phyloP scores from a whole-genome alignment of 23 tunicate genomes.

The Diplosoma virens region DNA sequence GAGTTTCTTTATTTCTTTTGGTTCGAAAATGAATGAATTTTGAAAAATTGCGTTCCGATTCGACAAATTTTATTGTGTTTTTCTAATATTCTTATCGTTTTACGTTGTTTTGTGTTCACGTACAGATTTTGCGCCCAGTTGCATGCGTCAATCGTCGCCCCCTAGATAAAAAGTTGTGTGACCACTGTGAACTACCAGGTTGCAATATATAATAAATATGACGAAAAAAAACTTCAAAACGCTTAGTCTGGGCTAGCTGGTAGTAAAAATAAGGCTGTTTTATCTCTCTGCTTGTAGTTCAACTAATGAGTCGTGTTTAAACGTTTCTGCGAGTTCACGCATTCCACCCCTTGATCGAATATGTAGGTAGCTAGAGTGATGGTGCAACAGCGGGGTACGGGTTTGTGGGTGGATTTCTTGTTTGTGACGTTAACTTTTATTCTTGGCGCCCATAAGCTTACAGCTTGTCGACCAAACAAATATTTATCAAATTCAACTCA shows the following conservation, averaged over 20 bases:
- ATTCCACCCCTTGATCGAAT: constrained; percentile 10
- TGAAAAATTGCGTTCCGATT: too few species aligned
- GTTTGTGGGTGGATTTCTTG: background rate
- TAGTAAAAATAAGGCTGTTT: background rate
- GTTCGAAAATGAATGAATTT: too few species aligned
- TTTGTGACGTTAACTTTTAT: background rate
- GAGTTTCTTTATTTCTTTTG: too few species aligned
- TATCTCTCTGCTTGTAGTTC: background rate
- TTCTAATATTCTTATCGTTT: too few species aligned
- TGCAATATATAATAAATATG: background rate
- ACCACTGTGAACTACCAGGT: constrained; percentile 14
- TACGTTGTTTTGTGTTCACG: too few species aligned
- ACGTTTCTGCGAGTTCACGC: background rate
- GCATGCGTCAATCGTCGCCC: background rate
- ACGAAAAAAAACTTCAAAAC: background rate
- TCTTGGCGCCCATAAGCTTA: too few species aligned
- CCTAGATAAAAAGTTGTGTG: too few species aligned
- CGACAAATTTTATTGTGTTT: too few species aligned
- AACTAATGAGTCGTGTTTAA: background rate
- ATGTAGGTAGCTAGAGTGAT: too few species aligned
- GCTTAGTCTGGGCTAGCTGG: constrained; percentile 24
- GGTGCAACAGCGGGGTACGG: background rate
- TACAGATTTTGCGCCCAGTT: too few species aligned
- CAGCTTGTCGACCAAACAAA: too few species aligned
- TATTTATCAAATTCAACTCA: too few species aligned